Evolutionary conservation across 2,113 vertebrate genomes (phyloP), one percentile per base, ranked within the genome.

Genomic region (Xyliphius kryptos): DNA sequence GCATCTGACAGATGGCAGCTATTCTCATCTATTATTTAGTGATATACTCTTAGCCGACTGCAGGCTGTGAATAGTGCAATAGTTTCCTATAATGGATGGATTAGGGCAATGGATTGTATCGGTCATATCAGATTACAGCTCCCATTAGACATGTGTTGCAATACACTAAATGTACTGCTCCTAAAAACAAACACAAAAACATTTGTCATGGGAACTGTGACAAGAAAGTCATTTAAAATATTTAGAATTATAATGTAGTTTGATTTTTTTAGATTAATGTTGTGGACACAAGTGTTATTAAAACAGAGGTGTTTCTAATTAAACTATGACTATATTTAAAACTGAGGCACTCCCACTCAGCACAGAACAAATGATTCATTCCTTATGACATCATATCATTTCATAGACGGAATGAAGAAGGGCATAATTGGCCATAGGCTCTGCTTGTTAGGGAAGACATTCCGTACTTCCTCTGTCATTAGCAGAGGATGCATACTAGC

Each of bases 21-120:
- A 19, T 17, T 56, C 56, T 73, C 56, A 69, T 73, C 44, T 36
- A 73, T 69, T 69, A 73, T 73, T 73, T 51, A 73, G 57, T 19
- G 61, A 56, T 47, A 52, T 17, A 69, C 51, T 48, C 62, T 50
- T 57, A 41, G 40, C 13, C 14, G 14, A 56, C 61, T 70, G 68
- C 40, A 54, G 61, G 21, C 47, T 66, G 44, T 65, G 56, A 55
- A 64, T 61, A 44, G 61, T 43, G 50, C 51, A 59, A 54, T 59
- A 16, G 66, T 56, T 59, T 54, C 16, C 43, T 62, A 51, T 72
- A 60, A 64, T 47, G 38, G 36, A 20, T 17, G n/a, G 20, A 41
- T 66, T 63, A 49, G 37, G 13, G 15, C 56, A 63, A 40, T 38
- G 17, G 13, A 57, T 72, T 20, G n/a, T 13, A 53, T 48, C 50